Conservation (phyloP, 2,113 vertebrate genomes). For the Microcebus ravelobensis region DNA sequence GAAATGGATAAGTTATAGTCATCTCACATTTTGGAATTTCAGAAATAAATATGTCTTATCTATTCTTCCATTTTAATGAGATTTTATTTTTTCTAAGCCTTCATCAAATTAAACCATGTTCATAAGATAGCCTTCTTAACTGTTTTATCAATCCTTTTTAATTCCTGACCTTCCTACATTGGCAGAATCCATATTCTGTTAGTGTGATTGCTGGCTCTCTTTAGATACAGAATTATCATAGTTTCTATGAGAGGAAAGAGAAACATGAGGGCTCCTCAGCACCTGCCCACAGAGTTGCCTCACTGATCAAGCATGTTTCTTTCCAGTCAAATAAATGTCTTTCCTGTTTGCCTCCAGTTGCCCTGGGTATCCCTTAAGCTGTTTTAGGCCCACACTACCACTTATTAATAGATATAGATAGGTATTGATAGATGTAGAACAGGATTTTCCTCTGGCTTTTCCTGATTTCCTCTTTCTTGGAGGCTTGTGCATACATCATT, state of each 20-base stretch:
- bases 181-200: not conserved
- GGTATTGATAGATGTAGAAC: not conserved
- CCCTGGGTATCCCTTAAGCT: not conserved
- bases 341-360: not conserved
- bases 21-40: conserved; percentile 24
- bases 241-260: not conserved
- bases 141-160: not conserved
- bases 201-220: not conserved
- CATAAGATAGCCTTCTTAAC: not conserved
- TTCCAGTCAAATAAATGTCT: not conserved
- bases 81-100: conserved; percentile 26
- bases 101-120: not conserved
- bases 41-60: not conserved
- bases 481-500: not conserved
- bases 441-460: not conserved
- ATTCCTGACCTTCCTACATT: not conserved
- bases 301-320: not conserved
- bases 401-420: not conserved
- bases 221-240: not conserved
- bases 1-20: not conserved
- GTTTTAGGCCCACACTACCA: not conserved
- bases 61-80: not conserved
- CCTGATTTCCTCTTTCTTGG: not conserved
- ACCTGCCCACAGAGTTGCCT: not conserved
- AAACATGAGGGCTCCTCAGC: not conserved